Evolutionary conservation across 2,888 invertebrate species (phyloP).

Genomic region (Steinernema hermaphroditum): DNA sequence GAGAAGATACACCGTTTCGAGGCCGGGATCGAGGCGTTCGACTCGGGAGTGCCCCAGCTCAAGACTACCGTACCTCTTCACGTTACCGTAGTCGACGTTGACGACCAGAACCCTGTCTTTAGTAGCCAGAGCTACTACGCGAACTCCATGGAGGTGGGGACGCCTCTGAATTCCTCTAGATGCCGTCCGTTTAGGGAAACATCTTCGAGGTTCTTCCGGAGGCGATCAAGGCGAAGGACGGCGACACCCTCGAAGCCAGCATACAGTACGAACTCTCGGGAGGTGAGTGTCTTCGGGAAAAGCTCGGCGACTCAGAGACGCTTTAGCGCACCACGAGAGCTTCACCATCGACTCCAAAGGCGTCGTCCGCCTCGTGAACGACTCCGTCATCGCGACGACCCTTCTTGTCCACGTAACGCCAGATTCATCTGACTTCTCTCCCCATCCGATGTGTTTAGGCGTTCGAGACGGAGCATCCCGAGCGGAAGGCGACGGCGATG

Average conservation of each 20-base stretch:
- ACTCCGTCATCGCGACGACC: constrained; percentile 38
- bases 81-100: constrained; percentile 55
- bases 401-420: constrained; percentile 37
- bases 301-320: neutral
- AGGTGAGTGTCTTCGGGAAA: constrained; percentile 47
- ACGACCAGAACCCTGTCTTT: constrained; percentile 61
- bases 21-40: constrained; percentile 57
- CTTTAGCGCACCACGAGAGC: constrained; percentile 34
- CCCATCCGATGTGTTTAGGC: constrained; percentile 49
- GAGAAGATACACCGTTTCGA: constrained; percentile 56
- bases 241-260: constrained; percentile 57
- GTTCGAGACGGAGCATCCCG: constrained; percentile 50
- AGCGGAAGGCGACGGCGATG: constrained; percentile 53
- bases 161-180: constrained; percentile 7
- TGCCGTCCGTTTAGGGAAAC: constrained; percentile 29
- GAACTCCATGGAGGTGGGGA: constrained; percentile 49
- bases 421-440: neutral
- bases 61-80: constrained; percentile 49
- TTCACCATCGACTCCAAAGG: constrained; percentile 38
- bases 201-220: constrained; percentile 44
- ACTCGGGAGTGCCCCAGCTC: constrained; percentile 54
- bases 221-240: constrained; percentile 55
- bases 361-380: constrained; percentile 34
- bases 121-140: constrained; percentile 51
- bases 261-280: constrained; percentile 56